phyloP scores from a whole-genome alignment of 1,140 invertebrate genomes.

The Conus ventricosus region DNA sequence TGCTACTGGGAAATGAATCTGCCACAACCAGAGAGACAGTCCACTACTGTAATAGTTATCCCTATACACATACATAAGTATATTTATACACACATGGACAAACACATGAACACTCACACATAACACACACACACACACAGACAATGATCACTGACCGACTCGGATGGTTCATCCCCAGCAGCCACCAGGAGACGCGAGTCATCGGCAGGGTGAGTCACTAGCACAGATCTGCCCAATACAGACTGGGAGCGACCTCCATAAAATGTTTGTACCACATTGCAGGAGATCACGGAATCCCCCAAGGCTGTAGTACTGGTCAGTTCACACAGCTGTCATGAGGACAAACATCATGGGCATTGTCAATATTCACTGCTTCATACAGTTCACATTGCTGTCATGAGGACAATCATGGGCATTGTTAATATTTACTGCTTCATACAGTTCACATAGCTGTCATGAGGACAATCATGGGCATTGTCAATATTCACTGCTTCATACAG shows the following conservation, averaged over 20 bases:
- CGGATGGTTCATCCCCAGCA: slow-evolving; percentile 68
- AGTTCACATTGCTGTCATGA: slow-evolving; percentile 63
- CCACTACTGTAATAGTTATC: too few species aligned
- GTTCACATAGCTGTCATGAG: too few species aligned
- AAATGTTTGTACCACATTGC: slow-evolving; percentile 80
- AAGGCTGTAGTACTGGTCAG: slow-evolving; percentile 53
- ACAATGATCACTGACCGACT: slow-evolving; percentile 62
- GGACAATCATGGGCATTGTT: slow-evolving; percentile 5
- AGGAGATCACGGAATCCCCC: slow-evolving; percentile 66
- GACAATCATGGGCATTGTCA: too few species aligned
- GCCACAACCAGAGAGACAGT: too few species aligned
- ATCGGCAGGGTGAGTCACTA: slow-evolving; percentile 73
- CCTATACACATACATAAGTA: too few species aligned
- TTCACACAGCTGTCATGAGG: slow-evolving; percentile 60
- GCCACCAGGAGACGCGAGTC: slow-evolving; percentile 77
- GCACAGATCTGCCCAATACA: slow-evolving; percentile 79
- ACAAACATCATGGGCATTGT: slow-evolving; percentile 15
- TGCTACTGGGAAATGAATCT: too few species aligned
- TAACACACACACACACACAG: too few species aligned
- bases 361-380: background rate
- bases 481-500: slow-evolving; percentile 48
- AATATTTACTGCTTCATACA: too few species aligned
- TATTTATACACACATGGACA: too few species aligned
- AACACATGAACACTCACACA: too few species aligned
- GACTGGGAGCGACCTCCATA: slow-evolving; percentile 80